phyloP scores from a whole-genome alignment of 64 coral and sea anemone species.

The Exaiptasia diaphana region DNA sequence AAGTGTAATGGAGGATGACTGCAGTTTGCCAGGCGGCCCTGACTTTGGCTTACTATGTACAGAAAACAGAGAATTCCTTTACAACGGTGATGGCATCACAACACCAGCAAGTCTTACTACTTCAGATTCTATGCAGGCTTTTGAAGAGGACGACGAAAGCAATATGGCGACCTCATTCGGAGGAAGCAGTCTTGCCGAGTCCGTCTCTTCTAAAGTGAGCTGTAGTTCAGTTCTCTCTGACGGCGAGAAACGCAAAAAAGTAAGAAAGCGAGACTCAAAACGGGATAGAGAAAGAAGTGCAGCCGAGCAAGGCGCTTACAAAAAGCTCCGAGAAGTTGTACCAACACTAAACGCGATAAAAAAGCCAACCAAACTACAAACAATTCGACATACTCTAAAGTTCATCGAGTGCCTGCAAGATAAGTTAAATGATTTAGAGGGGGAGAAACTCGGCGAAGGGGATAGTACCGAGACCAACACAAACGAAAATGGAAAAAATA shows the following conservation, averaged over 20 bases:
- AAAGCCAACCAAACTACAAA: constrained; percentile 71
- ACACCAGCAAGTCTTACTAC: not conserved
- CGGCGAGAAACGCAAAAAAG: constrained; percentile 5
- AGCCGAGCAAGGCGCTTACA: constrained; percentile 81
- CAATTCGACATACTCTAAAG: constrained; percentile 60
- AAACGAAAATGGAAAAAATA: no score
- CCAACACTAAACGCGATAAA: constrained; percentile 50
- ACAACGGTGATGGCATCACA: not conserved
- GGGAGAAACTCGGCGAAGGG: not conserved
- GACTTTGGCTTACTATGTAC: constrained; percentile 35
- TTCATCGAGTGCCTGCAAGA: constrained; percentile 65
- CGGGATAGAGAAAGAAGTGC: constrained; percentile 75
- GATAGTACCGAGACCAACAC: not conserved
- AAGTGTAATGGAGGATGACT: constrained; percentile 5
- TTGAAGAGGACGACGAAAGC: not conserved
- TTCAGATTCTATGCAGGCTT: not conserved
- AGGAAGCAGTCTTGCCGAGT: not conserved
- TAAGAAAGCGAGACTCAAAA: constrained; percentile 49
- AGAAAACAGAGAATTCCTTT: constrained; percentile 49
- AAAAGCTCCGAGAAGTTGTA: constrained; percentile 62
- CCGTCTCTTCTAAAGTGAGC: not conserved
- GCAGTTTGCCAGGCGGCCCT: not conserved
- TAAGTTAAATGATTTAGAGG: constrained; percentile 18
- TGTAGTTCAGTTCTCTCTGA: not conserved
- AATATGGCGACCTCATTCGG: not conserved